Base-by-base conservation (phyloP, 92 coral and sea anemone species). In the Montipora capitata region DNA sequence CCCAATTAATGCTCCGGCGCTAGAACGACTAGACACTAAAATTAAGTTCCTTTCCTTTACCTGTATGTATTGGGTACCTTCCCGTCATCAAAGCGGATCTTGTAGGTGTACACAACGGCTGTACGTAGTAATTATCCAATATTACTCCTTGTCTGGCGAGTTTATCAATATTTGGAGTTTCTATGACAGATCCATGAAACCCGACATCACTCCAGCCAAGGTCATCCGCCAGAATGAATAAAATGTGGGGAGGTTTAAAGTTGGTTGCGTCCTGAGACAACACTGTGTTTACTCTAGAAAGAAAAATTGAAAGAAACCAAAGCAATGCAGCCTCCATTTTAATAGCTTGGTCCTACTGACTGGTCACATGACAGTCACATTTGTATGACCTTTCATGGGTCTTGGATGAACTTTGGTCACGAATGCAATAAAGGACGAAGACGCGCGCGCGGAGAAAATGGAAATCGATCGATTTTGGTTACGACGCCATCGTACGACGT, bases 131-230 rank as follows among this genome's bases (percentile, higher is more conserved):
- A 67, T 79, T 87, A 68, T 87, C 91, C 16, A 87, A 75, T 72
- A 71, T 71, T 38, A 87, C 91, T n/a, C 91, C 91, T 58, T 87
- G 64, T 44, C 40, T 70, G 52, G 91, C 86, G 43, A 87, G 59
- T 10, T 87, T 72, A 74, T 87, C 91, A 40, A 87, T 78, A 78
- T 77, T 75, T 56, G 91, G 91, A 44, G 91, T 87, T 62, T 87
- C 41, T 20, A 87, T 80, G 76, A 11, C 72, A 15, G 81, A 79
- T 56, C 79, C 79, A 65, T 87, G 91, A 39, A 77, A 87, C 27
- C 91, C 91, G 18, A 87, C 52, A 20, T 87, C 91, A 71, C 80
- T 87, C 78, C 80, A 87, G 73, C 91, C 91, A 52, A 78, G 85
- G 68, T 87, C 91, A 80, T 87, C 91, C 7, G 86, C 85, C 16